A percentile compares a stretch with the other conserved stretches of the same genome.
These are phyloP conservation scores for Ceriagrion tenellum DNA, from an alignment of 2,888 invertebrate species.

Conservation along the genomic window DNA sequence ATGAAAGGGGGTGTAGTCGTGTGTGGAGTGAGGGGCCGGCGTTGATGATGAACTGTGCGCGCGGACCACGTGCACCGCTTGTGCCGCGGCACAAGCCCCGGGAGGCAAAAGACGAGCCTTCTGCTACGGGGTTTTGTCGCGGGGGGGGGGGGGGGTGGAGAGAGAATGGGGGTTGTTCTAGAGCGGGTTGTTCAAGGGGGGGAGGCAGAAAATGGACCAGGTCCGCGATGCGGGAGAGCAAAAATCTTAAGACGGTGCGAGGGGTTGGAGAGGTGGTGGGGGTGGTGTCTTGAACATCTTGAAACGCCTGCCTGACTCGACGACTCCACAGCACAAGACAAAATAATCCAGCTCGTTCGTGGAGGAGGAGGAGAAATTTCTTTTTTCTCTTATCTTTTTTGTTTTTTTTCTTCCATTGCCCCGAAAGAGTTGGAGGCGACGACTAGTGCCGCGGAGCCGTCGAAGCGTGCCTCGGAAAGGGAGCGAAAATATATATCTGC, in stretches of 20 bases:
- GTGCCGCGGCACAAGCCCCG: slow-evolving; percentile 65
- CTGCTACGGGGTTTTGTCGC: too few relatives aligned
- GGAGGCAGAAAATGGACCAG: slow-evolving; percentile 61
- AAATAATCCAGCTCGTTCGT: slow-evolving; percentile 19
- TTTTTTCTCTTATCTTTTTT: background rate
- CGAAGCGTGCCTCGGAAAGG: background rate
- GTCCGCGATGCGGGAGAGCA: slow-evolving; percentile 65
- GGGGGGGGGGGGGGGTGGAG: background rate
- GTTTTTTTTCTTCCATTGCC: background rate
- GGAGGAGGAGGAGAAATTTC: background rate
- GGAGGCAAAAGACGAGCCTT: slow-evolving; percentile 16
- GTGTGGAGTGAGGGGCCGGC: background rate
- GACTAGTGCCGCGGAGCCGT: background rate
- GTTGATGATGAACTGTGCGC: slow-evolving; percentile 5
- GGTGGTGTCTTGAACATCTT: slow-evolving; percentile 15
- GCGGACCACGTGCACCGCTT: slow-evolving; percentile 49
- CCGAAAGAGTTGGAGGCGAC: slow-evolving; percentile 1
- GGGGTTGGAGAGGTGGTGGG: background rate
- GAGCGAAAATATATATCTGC: background rate
- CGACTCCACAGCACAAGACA: background rate
- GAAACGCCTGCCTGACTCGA: background rate
- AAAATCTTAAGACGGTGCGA: slow-evolving; percentile 30
- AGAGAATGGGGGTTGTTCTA: background rate
- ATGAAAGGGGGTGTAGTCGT: background rate
- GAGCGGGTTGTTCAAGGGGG: background rate